Evolutionary conservation across 2,113 vertebrate species (phyloP), one percentile per base, ranked within the genome.

Genomic region (Mohoua ochrocephala): DNA sequence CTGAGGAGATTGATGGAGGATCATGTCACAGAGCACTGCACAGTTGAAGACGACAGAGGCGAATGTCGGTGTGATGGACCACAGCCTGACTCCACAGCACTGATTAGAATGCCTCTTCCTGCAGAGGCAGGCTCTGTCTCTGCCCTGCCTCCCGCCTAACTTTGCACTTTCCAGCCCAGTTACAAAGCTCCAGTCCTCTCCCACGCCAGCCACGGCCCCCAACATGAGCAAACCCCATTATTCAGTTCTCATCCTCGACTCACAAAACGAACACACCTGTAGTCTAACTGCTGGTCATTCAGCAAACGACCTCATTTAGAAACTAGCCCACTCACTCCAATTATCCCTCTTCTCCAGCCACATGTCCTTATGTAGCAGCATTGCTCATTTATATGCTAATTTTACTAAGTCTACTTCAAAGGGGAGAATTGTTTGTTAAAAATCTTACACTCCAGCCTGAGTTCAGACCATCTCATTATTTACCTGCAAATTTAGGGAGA

Each of bases 391-490:
- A 96, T 97, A 92, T 97, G 95, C 95, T 98, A 97, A 97, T 98
- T 94, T 91, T 65, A 42, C 88, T 93, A 97, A 96, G 87, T 95
- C 91, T 95, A 97, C 92, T 94, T 98, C 96, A 98, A 98, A 98
- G 97, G 49, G 91, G 82, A 96, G 92, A 95, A 95, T 97, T 98
- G 96, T 98, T 97, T 97, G 91, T 95, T 87, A 96, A 97, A 96
- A 97, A 96, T 94, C 97, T 87, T 91, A 97, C 96, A 79, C 92
- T 97, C 61, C 89, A 91, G 57, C 80, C 89, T 95, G 37, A 13
- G 60, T 96, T 97, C 93, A 97, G 97, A 95, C 81, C 96, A 93
- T 96, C 97, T 97, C 89, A 97, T 98, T 98, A 97, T 97, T 98
- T 98, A 98, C 98, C 97, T 98, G 96, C 60, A 96, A 93, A 96